A percentile compares a stretch with the other conserved stretches of the same genome.
Conservation (phyloP, 2,113 vertebrate genomes). For the Sterna hirundo region DNA sequence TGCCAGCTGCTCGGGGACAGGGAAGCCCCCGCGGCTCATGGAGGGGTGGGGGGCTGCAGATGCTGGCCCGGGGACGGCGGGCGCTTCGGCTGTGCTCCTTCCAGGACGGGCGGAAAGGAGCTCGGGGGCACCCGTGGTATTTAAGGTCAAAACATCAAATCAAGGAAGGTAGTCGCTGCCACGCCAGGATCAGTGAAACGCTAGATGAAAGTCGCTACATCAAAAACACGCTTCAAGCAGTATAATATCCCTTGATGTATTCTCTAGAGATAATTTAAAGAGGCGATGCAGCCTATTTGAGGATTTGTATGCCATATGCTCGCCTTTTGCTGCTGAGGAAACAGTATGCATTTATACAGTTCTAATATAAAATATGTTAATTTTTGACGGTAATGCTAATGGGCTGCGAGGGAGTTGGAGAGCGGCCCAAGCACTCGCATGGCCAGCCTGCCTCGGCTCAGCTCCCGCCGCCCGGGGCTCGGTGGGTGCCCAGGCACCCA, state of each 20-base stretch:
- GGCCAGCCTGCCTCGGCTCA: neutral
- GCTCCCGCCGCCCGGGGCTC: neutral
- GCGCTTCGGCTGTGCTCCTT: neutral
- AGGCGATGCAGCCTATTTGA: slow-evolving; percentile 16
- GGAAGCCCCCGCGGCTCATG: accelerated
- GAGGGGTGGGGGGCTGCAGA: neutral
- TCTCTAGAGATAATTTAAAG: slow-evolving; percentile 52
- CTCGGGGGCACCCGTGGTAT: neutral
- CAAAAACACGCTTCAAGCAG: slow-evolving; percentile 51
- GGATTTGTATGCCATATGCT: slow-evolving; percentile 20
- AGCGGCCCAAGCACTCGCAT: neutral
- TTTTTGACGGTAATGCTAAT: neutral
- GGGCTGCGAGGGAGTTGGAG: neutral
- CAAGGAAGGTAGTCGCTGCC: neutral
- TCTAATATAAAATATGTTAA: neutral
- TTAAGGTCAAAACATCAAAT: neutral
- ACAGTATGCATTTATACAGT: neutral
- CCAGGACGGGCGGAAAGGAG: accelerated
- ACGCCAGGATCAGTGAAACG: neutral
- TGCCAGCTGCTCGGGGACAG: neutral
- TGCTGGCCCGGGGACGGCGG: accelerated
- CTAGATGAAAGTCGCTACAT: slow-evolving; percentile 33
- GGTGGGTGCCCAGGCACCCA: neutral
- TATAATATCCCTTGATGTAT: slow-evolving; percentile 38
- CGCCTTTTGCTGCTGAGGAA: neutral